phyloP scores from a whole-genome alignment of 2,888 invertebrate species.

The Torymus auratus region DNA sequence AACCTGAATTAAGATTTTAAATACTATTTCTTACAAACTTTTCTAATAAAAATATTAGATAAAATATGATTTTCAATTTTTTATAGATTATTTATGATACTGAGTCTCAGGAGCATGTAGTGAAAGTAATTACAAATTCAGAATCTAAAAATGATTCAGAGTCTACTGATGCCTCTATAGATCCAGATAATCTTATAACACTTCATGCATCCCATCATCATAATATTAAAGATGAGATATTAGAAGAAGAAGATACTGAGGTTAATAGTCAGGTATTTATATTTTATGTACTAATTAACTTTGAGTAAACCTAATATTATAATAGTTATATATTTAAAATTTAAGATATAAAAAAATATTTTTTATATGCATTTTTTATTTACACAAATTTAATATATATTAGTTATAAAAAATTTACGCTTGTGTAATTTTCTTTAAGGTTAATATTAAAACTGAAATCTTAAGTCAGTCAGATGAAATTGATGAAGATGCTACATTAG shows the following conservation, averaged over 20 bases:
- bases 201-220: constrained; percentile 51
- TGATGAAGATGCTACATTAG: too few species aligned
- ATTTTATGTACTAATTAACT: neutral
- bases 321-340: neutral
- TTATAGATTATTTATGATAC: constrained; percentile 54
- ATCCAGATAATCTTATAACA: constrained; percentile 47
- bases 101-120: constrained; percentile 39
- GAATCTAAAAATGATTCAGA: constrained; percentile 2
- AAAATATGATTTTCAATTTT: neutral
- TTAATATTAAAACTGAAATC: constrained; percentile 27
- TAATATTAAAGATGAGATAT: constrained; percentile 34
- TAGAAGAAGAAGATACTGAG: constrained; percentile 8
- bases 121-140: constrained; percentile 36
- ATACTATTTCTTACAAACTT: neutral
- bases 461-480: too few species aligned
- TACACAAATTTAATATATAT: too few species aligned
- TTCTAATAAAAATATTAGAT: neutral
- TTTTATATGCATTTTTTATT: neutral
- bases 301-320: neutral
- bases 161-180: constrained; percentile 16
- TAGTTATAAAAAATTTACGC: too few species aligned
- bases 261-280: constrained; percentile 25
- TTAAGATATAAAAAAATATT: neutral
- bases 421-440: constrained; percentile 27
- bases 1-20: too few species aligned